These are phyloP conservation scores for Diacarnus erythraeanus DNA, from an alignment of 37 sponge, comb jelly and placozoan genomes.

Conservation along the genomic window DNA sequence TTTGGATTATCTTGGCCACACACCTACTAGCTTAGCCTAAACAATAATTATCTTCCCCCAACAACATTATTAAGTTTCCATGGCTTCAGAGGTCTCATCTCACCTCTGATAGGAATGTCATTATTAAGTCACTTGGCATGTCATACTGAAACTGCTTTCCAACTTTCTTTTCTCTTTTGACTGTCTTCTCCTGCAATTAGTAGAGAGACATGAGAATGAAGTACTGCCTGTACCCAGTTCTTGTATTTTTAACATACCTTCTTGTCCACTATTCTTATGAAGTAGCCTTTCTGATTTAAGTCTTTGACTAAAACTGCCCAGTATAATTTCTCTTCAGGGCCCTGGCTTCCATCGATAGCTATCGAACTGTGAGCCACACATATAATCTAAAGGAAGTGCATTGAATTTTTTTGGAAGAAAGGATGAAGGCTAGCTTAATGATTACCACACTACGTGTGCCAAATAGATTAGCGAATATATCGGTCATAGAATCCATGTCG, in stretches of 20 bases:
- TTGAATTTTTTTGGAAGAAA: too few species aligned
- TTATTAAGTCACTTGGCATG: slow-evolving; percentile 40
- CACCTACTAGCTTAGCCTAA: too few species aligned
- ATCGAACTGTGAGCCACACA: slow-evolving; percentile 47
- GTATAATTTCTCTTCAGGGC: slow-evolving; percentile 2
- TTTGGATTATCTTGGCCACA: too few species aligned
- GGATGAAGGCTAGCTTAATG: too few species aligned
- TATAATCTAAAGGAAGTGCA: slow-evolving; percentile 45
- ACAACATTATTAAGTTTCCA: too few species aligned
- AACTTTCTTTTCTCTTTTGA: slow-evolving; percentile 50
- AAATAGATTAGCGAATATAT: slow-evolving; percentile 55
- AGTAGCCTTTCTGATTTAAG: slow-evolving; percentile 40
- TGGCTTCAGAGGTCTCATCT: too few species aligned
- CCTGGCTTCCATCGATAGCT: slow-evolving; percentile 31
- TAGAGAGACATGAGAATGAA: neutral
- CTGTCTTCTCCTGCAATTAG: slow-evolving; percentile 14
- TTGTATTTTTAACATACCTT: slow-evolving; percentile 6
- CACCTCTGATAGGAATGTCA: slow-evolving; percentile 66
- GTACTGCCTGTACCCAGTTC: neutral
- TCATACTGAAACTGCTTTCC: slow-evolving; percentile 63
- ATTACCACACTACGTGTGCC: slow-evolving; percentile 55
- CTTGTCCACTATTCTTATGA: slow-evolving; percentile 44
- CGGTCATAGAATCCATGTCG: slow-evolving; percentile 53
- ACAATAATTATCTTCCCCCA: too few species aligned
- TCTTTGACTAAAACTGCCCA: slow-evolving; percentile 48